phyloP scores from a whole-genome alignment of 2,797 vertebrate genomes.

The Odontamblyopus lacepedii region DNA sequence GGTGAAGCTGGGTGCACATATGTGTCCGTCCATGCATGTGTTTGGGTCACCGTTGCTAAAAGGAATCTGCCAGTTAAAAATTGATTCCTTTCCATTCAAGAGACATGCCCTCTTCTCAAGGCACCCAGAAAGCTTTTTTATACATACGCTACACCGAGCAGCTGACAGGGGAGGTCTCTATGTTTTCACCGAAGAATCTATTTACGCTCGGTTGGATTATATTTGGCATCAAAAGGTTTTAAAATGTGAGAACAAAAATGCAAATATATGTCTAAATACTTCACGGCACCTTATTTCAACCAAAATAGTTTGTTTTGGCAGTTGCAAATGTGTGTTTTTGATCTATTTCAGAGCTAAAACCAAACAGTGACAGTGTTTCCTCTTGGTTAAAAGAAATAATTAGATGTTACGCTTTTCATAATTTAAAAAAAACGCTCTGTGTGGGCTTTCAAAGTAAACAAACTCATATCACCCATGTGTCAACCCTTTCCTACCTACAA shows the following conservation, averaged over 20 bases:
- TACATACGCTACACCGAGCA: neutral
- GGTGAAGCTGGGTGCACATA: conserved; percentile 20
- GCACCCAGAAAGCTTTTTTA: conserved; percentile 3
- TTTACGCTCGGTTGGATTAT: neutral
- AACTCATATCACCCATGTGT: neutral
- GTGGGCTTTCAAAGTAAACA: neutral
- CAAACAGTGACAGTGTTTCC: neutral
- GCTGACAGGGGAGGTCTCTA: neutral
- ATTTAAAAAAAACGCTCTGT: neutral
- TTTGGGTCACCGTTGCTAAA: conserved; percentile 38
- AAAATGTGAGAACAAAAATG: conserved; percentile 4
- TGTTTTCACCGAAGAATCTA: conserved; percentile 4
- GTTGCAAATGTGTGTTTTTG: neutral
- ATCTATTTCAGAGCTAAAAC: neutral
- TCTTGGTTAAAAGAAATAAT: neutral
- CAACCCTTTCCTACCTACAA: neutral
- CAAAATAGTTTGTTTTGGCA: neutral
- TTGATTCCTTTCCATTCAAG: conserved; percentile 39
- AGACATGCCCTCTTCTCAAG: conserved; percentile 20
- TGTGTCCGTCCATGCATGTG: conserved; percentile 5
- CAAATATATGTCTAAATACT: conserved; percentile 7
- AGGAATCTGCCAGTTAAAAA: conserved; percentile 38
- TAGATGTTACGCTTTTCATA: neutral
- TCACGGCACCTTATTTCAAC: neutral
- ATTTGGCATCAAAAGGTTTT: conserved; percentile 3